A percentile compares a stretch with the other conserved stretches of the same genome.
Evolutionary conservation across 1,140 invertebrate genomes (phyloP).

Genomic region (Amphibalanus amphitrite): DNA sequence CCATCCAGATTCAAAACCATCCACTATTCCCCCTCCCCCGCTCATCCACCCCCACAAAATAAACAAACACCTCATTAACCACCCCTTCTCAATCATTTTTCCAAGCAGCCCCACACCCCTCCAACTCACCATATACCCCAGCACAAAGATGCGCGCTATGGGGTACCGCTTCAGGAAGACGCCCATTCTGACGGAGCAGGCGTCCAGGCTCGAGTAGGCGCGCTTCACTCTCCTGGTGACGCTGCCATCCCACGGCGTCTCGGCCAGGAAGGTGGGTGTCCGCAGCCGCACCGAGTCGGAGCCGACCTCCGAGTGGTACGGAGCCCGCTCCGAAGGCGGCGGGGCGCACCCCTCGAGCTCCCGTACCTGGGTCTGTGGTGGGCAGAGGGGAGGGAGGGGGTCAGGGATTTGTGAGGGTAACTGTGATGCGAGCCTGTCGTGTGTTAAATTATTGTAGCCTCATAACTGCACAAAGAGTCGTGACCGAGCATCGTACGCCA

Average conservation of each 20-base stretch:
- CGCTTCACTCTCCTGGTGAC: slow-evolving; percentile 57
- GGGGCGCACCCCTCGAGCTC: neutral
- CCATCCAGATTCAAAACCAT: too few relatives aligned
- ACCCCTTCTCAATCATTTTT: too few relatives aligned
- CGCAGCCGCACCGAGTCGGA: slow-evolving; percentile 22
- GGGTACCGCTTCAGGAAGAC: slow-evolving; percentile 64
- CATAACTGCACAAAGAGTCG: too few relatives aligned
- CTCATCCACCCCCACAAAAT: too few relatives aligned
- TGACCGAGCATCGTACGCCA: too few relatives aligned
- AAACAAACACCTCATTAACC: too few relatives aligned
- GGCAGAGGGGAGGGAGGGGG: too few relatives aligned
- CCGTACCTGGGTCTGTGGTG: neutral
- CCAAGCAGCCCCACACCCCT: neutral
- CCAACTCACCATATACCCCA: slow-evolving; percentile 43
- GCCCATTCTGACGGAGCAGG: slow-evolving; percentile 54
- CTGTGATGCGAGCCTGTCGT: too few relatives aligned
- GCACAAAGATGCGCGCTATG: slow-evolving; percentile 53
- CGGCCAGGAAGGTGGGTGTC: slow-evolving; percentile 49
- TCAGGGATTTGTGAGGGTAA: too few relatives aligned
- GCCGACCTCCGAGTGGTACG: neutral
- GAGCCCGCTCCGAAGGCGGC: neutral
- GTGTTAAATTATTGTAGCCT: too few relatives aligned
- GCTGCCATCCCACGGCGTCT: slow-evolving; percentile 56
- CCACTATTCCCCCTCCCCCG: too few relatives aligned
- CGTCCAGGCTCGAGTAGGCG: slow-evolving; percentile 56